A percentile compares a stretch with the other conserved stretches of the same genome.
phyloP scores from a whole-genome alignment of 2,888 invertebrate genomes.

The Phyto melanocephala region DNA sequence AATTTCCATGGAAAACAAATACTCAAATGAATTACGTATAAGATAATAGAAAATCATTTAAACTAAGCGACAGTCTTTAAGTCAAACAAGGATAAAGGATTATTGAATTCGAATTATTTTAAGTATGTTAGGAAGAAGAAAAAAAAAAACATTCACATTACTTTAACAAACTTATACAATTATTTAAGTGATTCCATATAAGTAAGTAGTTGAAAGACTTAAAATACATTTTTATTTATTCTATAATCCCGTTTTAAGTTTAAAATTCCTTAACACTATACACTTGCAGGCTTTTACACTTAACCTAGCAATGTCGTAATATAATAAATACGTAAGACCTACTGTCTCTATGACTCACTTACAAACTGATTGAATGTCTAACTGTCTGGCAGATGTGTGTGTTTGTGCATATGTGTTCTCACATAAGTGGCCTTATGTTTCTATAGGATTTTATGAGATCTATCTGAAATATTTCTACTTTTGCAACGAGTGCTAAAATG shows the following conservation, averaged over 20 bases:
- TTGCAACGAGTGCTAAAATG: not conserved
- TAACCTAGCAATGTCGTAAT: not conserved
- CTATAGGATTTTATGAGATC: slow-evolving; percentile 44
- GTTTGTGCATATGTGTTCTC: not conserved
- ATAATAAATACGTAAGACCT: not conserved
- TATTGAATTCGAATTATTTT: not conserved
- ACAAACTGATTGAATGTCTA: not conserved
- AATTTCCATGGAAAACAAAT: not conserved
- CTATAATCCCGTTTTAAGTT: not conserved
- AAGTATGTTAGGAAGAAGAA: not conserved
- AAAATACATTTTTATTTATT: not conserved
- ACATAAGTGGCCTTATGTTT: slow-evolving; percentile 57
- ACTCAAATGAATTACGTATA: too few relatives aligned
- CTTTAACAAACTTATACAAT: not conserved
- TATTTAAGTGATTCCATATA: slow-evolving; percentile 4
- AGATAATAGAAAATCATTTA: too few relatives aligned
- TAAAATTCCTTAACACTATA: not conserved
- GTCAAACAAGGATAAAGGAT: too few relatives aligned
- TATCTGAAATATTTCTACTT: not conserved
- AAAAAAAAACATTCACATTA: not conserved
- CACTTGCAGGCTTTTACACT: slow-evolving; percentile 3
- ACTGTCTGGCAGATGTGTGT: slow-evolving; percentile 4
- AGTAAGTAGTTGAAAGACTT: not conserved
- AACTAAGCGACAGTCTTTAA: too few relatives aligned
- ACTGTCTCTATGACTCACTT: not conserved